Base-by-base conservation (phyloP, 2,888 invertebrate genomes). In the Ditylenchus weischeri region DNA sequence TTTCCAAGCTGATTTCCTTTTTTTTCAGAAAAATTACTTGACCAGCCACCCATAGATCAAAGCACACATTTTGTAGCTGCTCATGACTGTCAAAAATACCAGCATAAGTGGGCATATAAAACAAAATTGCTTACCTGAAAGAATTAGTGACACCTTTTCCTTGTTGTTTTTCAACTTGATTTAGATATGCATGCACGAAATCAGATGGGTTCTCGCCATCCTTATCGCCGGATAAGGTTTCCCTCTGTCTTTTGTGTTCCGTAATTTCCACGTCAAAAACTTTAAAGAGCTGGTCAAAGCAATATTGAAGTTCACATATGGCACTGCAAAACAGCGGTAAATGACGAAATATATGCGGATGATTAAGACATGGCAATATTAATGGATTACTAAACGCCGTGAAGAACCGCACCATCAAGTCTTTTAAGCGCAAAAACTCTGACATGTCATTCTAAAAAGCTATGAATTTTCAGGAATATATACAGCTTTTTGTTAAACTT, bases 401-500 rank as follows among this genome's bases (percentile, higher is more conserved):
- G 23, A 64, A 57, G 19, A 64, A 49, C 35, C 57, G 21, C 54
- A 54, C 36, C 10, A 64, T 57, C 8, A 38, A 19, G 49, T 54
- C 57, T 21, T 64, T 64, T 6, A 64, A 18, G n/a, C 54, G 54
- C 23, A 21, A 29, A 54, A 54, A 54, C 10, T 54, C 54, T 54
- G 11, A 11, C 21, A 23, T 23, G n/a, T 54, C 54, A 7, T 54
- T 29, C 54, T 54, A 54, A 54, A 54, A 15, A 54, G 54, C n/a
- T 54, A 2, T 2, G 54, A 5, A 11, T 5, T 54, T 23, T 21
- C 5, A 18, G 18, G 6, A 50, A 50, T 4, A 50, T 18, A 21
- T 50, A 4, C 21, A 50, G 5, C n/a, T 19, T 19, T 50, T 50
- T 50, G n/a, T n/a, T n/a, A n/a, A n/a, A n/a, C n/a, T n/a, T n/a